Evolutionary conservation across 2,888 invertebrate genomes (phyloP), one percentile per base, ranked within the genome.

Genomic region (Aquatica leii): DNA sequence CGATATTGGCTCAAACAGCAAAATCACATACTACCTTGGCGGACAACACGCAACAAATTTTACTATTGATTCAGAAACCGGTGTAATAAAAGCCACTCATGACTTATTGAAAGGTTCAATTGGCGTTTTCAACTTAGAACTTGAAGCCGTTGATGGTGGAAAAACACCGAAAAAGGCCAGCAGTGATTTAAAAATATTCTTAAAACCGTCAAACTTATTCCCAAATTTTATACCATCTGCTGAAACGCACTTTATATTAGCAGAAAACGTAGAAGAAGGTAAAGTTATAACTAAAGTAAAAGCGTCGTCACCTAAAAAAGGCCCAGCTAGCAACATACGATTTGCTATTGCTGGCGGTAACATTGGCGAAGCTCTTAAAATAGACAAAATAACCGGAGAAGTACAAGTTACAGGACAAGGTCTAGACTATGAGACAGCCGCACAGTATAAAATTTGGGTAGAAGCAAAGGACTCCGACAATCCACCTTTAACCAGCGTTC

Each of bases 261-360:
- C 91, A 3, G 95, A 95, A 83, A 91, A 94, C 77, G 90, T 91
- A 2, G 85, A 87, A 9, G 90, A 92, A 77, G 92, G 92, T 0
- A 88, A 88, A 73, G 81, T 90, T 4, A 90, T 97, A 8, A 91
- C 93, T 0, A 90, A 88, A 73, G 82, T 95, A 53, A 86, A 87
- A 56, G 95, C 95, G 0, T 86, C 86, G 2, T 93, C 94, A 0
- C 93, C 94, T 0, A 94, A 95, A 78, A 87, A 87, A 66, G 92
- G 91, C 0, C 82, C 89, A 0, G 84, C 86, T 3, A 90, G 90
- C 8, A 86, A 87, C 71, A 83, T 95, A 61, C 85, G 88, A 64
- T 97, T 92, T 77, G 89, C 90, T 21, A 92, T 97, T 66, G 96
- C 95, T 8, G 97, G 97, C n/a, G 97, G 97, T 2, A 97, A 97